phyloP scores from a whole-genome alignment of 2,113 vertebrate genomes.

The Xiphophorus maculatus region DNA sequence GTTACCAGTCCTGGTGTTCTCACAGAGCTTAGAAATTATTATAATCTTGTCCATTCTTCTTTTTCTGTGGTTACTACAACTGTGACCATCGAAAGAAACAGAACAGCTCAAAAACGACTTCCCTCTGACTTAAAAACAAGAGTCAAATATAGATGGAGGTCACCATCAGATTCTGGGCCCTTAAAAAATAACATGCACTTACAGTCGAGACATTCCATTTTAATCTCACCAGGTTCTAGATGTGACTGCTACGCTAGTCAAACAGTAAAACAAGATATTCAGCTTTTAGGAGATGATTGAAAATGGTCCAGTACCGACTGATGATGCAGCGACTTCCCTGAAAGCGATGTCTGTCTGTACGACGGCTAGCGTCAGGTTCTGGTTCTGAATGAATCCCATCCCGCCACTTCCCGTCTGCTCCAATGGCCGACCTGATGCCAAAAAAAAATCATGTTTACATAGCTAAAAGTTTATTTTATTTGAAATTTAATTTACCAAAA shows the following conservation, averaged over 20 bases:
- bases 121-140: too few species aligned
- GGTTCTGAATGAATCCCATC: slow-evolving; percentile 56
- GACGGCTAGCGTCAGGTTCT: slow-evolving; percentile 47
- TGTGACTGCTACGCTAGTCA: neutral
- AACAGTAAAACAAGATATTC: slow-evolving; percentile 1
- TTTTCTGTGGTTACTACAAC: too few species aligned
- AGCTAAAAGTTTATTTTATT: neutral
- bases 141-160: too few species aligned
- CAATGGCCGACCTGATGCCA: slow-evolving; percentile 6
- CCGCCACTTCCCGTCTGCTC: neutral
- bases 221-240: neutral
- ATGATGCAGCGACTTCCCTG: slow-evolving; percentile 41
- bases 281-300: neutral
- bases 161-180: too few species aligned
- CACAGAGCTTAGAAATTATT: too few species aligned
- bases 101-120: too few species aligned
- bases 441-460: too few species aligned
- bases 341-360: slow-evolving; percentile 33
- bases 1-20: too few species aligned
- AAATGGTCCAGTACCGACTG: slow-evolving; percentile 43
- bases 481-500: neutral
- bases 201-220: neutral
- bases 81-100: too few species aligned
- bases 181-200: too few species aligned
- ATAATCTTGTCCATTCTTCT: too few species aligned